These are phyloP conservation scores for Atrichornis clamosus DNA, from an alignment of 2,113 vertebrate genomes.

Conservation along the genomic window DNA sequence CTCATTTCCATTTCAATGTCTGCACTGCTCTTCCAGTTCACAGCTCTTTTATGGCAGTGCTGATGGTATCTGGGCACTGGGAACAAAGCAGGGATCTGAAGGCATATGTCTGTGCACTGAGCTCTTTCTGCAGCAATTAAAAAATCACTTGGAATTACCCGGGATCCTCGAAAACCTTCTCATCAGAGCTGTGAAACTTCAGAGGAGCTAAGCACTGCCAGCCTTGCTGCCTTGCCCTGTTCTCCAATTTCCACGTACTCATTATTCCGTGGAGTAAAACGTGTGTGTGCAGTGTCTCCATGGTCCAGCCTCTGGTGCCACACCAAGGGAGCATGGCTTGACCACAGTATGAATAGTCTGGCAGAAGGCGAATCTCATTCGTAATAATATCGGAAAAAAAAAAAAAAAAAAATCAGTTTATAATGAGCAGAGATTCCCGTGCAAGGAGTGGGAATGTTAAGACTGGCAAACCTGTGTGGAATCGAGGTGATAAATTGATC, in stretches of 20 bases:
- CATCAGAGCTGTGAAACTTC: background rate
- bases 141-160: background rate
- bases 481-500: background rate
- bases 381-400: too few relatives aligned
- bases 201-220: background rate
- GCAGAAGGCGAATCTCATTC: background rate
- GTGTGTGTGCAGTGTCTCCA: background rate
- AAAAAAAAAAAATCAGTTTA: background rate
- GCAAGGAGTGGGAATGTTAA: background rate
- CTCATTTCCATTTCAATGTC: background rate
- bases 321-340: background rate
- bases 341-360: background rate
- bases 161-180: background rate
- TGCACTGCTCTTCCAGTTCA: background rate
- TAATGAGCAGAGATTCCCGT: background rate
- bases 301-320: background rate
- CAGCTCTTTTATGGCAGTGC: background rate
- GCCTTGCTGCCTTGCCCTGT: background rate
- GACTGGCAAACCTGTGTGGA: background rate
- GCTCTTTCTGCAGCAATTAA: background rate
- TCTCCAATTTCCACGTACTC: background rate
- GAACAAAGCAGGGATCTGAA: background rate
- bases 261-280: background rate
- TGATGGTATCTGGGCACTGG: background rate
- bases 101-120: fast-evolving